Evolutionary conservation across 1,140 invertebrate species (phyloP), one percentile per base, ranked within the genome.

Genomic region (Ericerus pela): DNA sequence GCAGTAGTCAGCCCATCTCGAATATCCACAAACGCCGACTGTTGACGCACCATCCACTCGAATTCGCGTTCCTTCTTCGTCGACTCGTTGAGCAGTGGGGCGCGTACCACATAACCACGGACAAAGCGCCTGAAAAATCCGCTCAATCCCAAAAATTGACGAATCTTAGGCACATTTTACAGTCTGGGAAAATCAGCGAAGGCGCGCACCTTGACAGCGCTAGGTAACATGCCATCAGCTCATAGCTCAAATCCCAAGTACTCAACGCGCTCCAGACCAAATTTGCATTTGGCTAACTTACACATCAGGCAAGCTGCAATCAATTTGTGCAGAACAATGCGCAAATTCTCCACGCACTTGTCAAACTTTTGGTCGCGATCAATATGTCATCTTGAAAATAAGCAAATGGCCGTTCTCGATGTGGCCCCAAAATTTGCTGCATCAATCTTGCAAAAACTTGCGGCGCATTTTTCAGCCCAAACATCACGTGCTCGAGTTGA

Each of bases 381-480:
- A 30, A 2, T 1, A 14, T 18, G 33, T 2, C 51, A 53, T 31
- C 11, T 53, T 27, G 3, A 11, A 2, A 11, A n/a, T n/a, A n/a
- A n/a, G n/a, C n/a, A n/a, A n/a, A n/a, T n/a, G n/a, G n/a, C n/a
- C n/a, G n/a, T n/a, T n/a, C n/a, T 2, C 26, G 26, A 6, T 16
- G 27, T 2, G 27, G 12, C 16, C 27, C 27, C 14, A 55, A 20
- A 6, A 41, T 18, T 0, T 27, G 12, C 1, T 20, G 2, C 60
- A 62, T 61, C 2, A 61, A 10, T 8, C 20, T 27, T 43, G 53
- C 51, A 18, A 55, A 55, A 0, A 8, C 18, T 2, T 5, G 12
- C 2, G 54, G 54, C 14, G 59, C 58, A 16, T 61, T 61, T 43
- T 53, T 53, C 12, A 65, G 16, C 2, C 68, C 65, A 31, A 64